These are phyloP conservation scores for Drosophila mojavensis DNA, from an alignment of 1,140 invertebrate species.

Conservation along the genomic window DNA sequence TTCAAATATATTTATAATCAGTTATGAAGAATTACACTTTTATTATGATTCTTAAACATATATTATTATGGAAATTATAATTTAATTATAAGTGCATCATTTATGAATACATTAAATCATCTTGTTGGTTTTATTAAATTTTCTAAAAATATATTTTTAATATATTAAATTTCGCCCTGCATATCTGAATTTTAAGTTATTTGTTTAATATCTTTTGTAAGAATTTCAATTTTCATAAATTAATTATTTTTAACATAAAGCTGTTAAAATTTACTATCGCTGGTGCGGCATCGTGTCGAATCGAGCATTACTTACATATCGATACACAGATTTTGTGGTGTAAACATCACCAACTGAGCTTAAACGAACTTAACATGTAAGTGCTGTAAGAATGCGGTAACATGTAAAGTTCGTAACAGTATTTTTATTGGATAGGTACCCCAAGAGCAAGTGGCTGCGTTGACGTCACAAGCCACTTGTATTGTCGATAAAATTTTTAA, in stretches of 20 bases:
- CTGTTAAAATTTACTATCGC: neutral
- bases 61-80: too few species aligned
- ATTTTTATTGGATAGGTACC: neutral
- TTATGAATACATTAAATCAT: too few species aligned
- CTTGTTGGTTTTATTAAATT: too few species aligned
- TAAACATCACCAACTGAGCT: conserved; percentile 1
- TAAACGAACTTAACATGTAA: neutral
- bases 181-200: too few species aligned
- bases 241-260: neutral
- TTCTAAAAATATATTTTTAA: too few species aligned
- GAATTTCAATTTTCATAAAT: neutral
- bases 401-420: neutral
- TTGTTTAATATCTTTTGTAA: too few species aligned
- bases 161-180: too few species aligned
- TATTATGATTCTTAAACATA: too few species aligned
- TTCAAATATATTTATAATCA: neutral
- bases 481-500: neutral
- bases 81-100: too few species aligned
- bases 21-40: too few species aligned
- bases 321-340: neutral
- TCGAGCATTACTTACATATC: neutral
- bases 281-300: neutral
- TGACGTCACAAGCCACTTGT: neutral
- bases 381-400: conserved; percentile 2
- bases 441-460: neutral